Percentiles rank a stretch among this genome's conserved stretches.
Conservation (phyloP, 2,113 vertebrate species). For the Crocuta crocuta region DNA sequence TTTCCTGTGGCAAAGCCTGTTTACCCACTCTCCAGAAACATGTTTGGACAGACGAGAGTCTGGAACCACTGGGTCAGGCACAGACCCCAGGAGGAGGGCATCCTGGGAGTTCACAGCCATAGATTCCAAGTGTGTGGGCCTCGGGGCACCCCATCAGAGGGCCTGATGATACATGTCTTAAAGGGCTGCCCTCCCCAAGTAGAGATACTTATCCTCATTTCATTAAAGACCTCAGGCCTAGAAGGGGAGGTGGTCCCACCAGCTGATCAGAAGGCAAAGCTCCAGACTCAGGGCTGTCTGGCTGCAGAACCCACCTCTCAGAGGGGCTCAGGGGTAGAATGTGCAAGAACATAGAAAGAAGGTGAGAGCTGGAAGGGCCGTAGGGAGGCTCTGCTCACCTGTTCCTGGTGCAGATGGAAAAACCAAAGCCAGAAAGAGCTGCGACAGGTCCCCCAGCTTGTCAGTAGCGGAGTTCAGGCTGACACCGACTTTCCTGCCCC, state of each 20-base stretch:
- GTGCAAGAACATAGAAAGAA: background rate
- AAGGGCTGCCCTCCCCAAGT: background rate
- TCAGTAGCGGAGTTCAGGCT: background rate
- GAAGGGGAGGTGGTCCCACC: accelerated
- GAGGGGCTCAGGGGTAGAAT: background rate
- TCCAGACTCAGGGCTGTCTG: too few species aligned
- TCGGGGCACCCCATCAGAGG: accelerated
- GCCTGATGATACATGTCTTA: background rate
- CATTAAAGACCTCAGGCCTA: background rate
- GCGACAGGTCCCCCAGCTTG: accelerated
- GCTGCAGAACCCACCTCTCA: background rate
- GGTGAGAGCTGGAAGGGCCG: background rate
- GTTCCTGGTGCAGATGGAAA: background rate
- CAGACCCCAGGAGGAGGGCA: accelerated
- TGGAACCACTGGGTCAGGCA: accelerated
- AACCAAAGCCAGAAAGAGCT: background rate
- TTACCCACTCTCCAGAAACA: background rate
- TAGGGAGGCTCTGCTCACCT: background rate
- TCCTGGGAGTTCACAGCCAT: background rate
- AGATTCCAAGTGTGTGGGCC: too few species aligned
- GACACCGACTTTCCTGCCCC: background rate
- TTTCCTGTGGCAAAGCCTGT: background rate
- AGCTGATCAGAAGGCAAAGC: background rate
- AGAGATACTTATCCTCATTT: accelerated
- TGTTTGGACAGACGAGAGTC: accelerated